Evolutionary conservation across 2,113 vertebrate genomes (phyloP).

Genomic region (Tenrec ecaudatus): DNA sequence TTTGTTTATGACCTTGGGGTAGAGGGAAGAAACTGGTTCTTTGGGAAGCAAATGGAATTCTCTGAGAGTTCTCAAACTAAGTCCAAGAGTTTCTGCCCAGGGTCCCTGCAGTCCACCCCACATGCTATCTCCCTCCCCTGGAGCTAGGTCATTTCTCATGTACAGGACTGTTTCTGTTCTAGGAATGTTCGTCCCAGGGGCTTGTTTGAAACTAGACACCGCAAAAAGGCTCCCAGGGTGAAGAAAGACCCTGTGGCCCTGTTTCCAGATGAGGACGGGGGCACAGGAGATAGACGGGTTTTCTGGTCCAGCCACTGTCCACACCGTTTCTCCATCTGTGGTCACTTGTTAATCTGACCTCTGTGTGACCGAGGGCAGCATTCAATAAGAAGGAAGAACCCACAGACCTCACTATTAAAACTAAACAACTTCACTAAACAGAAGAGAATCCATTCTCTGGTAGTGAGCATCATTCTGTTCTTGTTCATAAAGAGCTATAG

Average conservation of each 20-base stretch:
- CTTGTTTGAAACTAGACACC: slow-evolving; percentile 65
- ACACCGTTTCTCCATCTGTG: neutral
- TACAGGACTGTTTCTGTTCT: slow-evolving; percentile 51
- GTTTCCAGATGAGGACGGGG: neutral
- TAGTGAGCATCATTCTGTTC: slow-evolving; percentile 5
- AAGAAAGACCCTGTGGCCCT: slow-evolving; percentile 49
- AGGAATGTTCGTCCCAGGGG: neutral
- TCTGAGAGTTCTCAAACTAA: neutral
- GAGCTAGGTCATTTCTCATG: neutral
- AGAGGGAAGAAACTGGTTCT: neutral
- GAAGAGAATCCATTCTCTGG: neutral
- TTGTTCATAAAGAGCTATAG: slow-evolving; percentile 76
- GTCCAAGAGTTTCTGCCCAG: neutral
- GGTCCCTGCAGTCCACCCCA: neutral
- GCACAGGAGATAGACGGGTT: neutral
- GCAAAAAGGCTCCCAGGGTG: slow-evolving; percentile 50
- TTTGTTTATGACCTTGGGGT: neutral
- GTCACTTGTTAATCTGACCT: slow-evolving; percentile 60
- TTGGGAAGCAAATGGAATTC: slow-evolving; percentile 19
- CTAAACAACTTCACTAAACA: neutral
- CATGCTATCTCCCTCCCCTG: neutral
- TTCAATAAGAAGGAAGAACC: neutral
- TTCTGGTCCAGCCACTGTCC: slow-evolving; percentile 33
- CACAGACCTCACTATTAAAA: neutral
- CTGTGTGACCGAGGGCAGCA: slow-evolving; percentile 22